These are phyloP conservation scores for Drosophila murphyi DNA, from an alignment of 1,140 invertebrate species.

Conservation along the genomic window DNA sequence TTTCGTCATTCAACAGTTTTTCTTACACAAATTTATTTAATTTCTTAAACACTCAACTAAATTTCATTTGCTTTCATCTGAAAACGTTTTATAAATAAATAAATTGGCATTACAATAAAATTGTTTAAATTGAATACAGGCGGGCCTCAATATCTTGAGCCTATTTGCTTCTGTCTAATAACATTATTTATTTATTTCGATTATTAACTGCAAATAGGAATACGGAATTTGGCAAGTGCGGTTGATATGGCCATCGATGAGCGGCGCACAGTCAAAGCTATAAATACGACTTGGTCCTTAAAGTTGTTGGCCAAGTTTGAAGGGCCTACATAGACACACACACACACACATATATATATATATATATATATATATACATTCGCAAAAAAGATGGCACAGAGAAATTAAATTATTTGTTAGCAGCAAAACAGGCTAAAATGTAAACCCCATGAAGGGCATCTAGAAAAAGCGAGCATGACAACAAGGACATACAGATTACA, in stretches of 20 bases:
- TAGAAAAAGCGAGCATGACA: conserved; percentile 72
- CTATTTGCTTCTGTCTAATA: not conserved
- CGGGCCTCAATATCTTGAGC: not conserved
- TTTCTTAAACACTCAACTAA: too few relatives aligned
- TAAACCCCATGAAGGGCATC: conserved; percentile 42
- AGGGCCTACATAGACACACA: conserved; percentile 1
- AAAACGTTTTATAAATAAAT: too few relatives aligned
- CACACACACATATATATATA: not conserved
- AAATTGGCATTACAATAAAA: not conserved
- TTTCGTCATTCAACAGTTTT: too few relatives aligned
- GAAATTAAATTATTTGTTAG: conserved; percentile 80
- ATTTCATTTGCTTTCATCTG: too few relatives aligned
- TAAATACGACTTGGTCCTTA: conserved; percentile 31
- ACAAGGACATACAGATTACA: conserved; percentile 70
- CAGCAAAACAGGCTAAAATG: conserved; percentile 26
- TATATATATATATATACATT: not conserved
- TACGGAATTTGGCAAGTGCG: conserved; percentile 18
- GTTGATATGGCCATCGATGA: conserved; percentile 18
- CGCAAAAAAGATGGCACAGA: conserved; percentile 54
- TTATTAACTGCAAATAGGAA: conserved; percentile 39
- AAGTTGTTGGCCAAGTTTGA: conserved; percentile 38
- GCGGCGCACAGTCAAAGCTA: conserved; percentile 12
- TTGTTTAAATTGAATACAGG: not conserved
- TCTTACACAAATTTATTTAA: too few relatives aligned
- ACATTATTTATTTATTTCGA: conserved; percentile 37